A percentile compares a stretch with the other conserved stretches of the same genome.
Conservation (phyloP, 1,140 invertebrate genomes). For the Caerostris extrusa region DNA sequence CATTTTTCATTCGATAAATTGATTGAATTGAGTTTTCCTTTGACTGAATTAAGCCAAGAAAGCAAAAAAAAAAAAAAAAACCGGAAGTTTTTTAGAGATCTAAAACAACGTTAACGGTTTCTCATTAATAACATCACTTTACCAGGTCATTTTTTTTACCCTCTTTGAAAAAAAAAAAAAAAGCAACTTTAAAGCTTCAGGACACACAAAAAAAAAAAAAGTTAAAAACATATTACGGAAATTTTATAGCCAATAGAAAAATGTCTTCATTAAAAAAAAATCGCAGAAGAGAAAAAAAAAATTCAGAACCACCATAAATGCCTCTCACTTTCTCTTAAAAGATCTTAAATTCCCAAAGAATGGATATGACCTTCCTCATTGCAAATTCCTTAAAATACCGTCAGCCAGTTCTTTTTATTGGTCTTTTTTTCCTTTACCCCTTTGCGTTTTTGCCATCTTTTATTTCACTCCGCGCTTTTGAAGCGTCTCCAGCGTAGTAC, state of each 20-base stretch:
- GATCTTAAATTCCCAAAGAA: slow-evolving; percentile 1
- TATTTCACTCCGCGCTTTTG: neutral
- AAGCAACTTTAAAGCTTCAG: neutral
- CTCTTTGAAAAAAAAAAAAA: neutral
- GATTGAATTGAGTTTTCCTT: no score
- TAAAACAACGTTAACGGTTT: neutral
- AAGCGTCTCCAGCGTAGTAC: neutral
- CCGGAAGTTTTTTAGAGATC: no score
- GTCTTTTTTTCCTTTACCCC: neutral
- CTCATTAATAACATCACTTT: slow-evolving; percentile 4
- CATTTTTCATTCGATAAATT: no score
- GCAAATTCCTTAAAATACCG: slow-evolving; percentile 57
- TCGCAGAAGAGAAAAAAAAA: neutral
- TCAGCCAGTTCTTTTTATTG: neutral
- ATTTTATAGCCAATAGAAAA: neutral
- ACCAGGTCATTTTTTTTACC: neutral
- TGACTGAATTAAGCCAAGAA: no score
- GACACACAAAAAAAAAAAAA: neutral
- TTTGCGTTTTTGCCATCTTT: neutral
- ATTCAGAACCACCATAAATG: slow-evolving; percentile 25
- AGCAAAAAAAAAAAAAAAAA: no score
- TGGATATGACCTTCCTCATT: neutral
- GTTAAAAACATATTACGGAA: neutral
- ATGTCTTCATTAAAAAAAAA: slow-evolving; percentile 15
- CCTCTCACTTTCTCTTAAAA: neutral